phyloP scores from a whole-genome alignment of 2,888 invertebrate species.

The Liopterus haemorrhoidalis region DNA sequence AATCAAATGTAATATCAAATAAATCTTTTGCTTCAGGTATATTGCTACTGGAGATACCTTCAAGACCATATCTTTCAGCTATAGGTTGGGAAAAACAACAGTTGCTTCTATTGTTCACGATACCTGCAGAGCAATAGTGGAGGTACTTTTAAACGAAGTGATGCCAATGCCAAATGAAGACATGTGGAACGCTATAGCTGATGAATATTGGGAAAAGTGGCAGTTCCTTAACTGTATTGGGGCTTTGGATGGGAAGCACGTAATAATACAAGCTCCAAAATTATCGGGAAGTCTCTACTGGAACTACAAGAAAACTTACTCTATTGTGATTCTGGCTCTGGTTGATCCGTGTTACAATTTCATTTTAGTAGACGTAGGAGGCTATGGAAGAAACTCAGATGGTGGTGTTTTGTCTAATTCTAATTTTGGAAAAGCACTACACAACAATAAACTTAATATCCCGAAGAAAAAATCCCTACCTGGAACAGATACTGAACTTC shows the following conservation, averaged over 20 bases:
- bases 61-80: slow-evolving; percentile 30
- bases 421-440: slow-evolving; percentile 26
- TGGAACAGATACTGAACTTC: slow-evolving; percentile 15
- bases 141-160: slow-evolving; percentile 29
- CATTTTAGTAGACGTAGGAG: neutral
- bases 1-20: slow-evolving; percentile 10
- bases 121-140: slow-evolving; percentile 27
- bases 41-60: slow-evolving; percentile 33
- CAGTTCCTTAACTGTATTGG: neutral
- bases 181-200: slow-evolving; percentile 29
- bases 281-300: neutral
- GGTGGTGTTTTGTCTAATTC: neutral
- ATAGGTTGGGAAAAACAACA: slow-evolving; percentile 30
- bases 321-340: slow-evolving; percentile 1
- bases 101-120: slow-evolving; percentile 28
- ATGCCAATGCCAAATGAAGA: slow-evolving; percentile 30
- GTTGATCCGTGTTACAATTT: neutral
- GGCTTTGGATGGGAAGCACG: neutral
- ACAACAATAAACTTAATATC: slow-evolving; percentile 20
- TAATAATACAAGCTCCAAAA: neutral
- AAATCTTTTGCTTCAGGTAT: slow-evolving; percentile 31
- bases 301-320: slow-evolving; percentile 4
- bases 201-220: neutral
- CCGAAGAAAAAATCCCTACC: slow-evolving; percentile 23
- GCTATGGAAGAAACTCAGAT: neutral